Percentiles rank a stretch among this genome's conserved stretches.
These are phyloP conservation scores for Gryllus longicercus DNA, from an alignment of 2,888 invertebrate species.

Conservation along the genomic window DNA sequence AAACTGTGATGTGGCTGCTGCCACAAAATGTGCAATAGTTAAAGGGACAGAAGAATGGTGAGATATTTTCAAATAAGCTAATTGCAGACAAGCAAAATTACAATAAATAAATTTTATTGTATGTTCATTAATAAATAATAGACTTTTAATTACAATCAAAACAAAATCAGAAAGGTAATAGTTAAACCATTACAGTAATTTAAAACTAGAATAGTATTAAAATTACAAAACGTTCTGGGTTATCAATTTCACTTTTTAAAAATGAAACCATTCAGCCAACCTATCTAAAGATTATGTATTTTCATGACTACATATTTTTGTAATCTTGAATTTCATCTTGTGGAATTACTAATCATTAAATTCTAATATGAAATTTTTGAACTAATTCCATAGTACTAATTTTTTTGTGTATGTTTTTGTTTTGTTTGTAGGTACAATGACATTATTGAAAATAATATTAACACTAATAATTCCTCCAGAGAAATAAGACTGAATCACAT, in stretches of 20 bases:
- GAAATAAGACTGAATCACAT: slow-evolving; percentile 72
- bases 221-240: no score
- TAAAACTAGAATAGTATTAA: no score
- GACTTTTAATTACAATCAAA: no score
- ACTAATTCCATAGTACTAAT: slow-evolving; percentile 19
- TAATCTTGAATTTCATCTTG: neutral
- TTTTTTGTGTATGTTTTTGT: neutral
- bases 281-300: neutral
- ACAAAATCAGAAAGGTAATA: no score
- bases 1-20: slow-evolving; percentile 59
- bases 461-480: slow-evolving; percentile 59
- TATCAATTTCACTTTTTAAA: no score
- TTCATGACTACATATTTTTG: neutral
- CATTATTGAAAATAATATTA: slow-evolving; percentile 65
- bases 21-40: slow-evolving; percentile 65
- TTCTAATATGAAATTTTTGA: neutral
- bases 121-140: slow-evolving; percentile 20
- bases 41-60: slow-evolving; percentile 75
- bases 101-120: neutral
- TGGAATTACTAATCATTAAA: slow-evolving; percentile 4
- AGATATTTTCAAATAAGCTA: slow-evolving; percentile 26
- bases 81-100: no score
- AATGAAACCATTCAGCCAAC: no score
- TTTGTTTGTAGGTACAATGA: slow-evolving; percentile 56
- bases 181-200: no score